These are phyloP conservation scores for Atrina japonica DNA, from an alignment of 2,888 invertebrate species.

Conservation along the genomic window DNA sequence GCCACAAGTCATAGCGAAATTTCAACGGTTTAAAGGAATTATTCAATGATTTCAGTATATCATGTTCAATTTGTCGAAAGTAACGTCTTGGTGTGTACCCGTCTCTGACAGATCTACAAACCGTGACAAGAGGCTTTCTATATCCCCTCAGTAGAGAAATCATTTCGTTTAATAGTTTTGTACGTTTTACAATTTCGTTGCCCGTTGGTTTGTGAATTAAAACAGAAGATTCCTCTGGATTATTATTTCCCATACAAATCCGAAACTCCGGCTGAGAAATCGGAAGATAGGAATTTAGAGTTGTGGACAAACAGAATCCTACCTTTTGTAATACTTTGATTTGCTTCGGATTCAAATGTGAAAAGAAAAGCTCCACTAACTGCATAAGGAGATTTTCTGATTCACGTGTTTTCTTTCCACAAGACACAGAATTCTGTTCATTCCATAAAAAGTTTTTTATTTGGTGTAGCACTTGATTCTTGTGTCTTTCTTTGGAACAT, in stretches of 20 bases:
- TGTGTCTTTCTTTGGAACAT: neutral
- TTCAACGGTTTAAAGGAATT: constrained; percentile 43
- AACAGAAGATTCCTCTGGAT: constrained; percentile 55
- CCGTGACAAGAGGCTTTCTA: constrained; percentile 63
- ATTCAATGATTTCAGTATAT: constrained; percentile 54
- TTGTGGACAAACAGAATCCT: constrained; percentile 65
- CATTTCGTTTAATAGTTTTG: constrained; percentile 47
- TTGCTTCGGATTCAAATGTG: constrained; percentile 53
- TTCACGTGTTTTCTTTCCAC: constrained; percentile 14
- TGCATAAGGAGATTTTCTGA: constrained; percentile 16
- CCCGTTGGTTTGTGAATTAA: constrained; percentile 55
- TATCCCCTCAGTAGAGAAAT: constrained; percentile 41
- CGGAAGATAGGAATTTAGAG: constrained; percentile 56
- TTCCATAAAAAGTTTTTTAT: constrained; percentile 15
- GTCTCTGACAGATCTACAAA: constrained; percentile 71
- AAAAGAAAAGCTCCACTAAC: constrained; percentile 41
- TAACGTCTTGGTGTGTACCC: constrained; percentile 73
- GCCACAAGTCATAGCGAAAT: constrained; percentile 64
- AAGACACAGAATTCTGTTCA: neutral
- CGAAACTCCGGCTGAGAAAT: constrained; percentile 45
- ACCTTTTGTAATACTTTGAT: constrained; percentile 53
- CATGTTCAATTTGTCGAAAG: constrained; percentile 62
- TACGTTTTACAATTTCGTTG: constrained; percentile 50
- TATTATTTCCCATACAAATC: constrained; percentile 66
- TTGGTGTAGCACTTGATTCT: neutral